Evolutionary conservation across 2,888 invertebrate genomes (phyloP), one percentile per base, ranked within the genome.

Genomic region (Standfussiana lucernea): DNA sequence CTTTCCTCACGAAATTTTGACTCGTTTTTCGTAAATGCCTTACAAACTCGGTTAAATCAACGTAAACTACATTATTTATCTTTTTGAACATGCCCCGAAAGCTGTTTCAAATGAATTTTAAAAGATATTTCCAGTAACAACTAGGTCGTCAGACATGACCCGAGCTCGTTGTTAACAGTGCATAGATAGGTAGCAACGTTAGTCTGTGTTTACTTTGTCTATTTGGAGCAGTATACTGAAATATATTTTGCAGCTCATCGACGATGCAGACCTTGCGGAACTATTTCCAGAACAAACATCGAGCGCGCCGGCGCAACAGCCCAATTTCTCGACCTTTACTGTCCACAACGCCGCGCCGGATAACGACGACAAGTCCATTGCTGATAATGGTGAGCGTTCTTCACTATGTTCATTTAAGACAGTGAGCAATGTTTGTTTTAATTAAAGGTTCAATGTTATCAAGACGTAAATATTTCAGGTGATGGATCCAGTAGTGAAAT

Each of bases 191-290:
- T 82, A 76, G 56, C 64, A 59, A 75, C 70, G 56, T 72, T 65
- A 64, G 80, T 77, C 82, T 84, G 59, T 84, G 77, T 84, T 77
- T 70, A 77, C 74, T 67, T 67, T 62, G 76, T 69, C 75, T 85
- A 79, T 85, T 86, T 83, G 56, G 72, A 77, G 64, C 75, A 65
- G 53, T 78, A 79, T 74, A 87, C 84, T 75, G 69, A 83, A 84
- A 80, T 88, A 90, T 87, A 88, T 90, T 91, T 83, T 78, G 74
- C 95, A 98, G 96, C 98, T 98, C 92, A 98, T 98, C 92, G 97
- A 98, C 92, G 98, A 98, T 94, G 98, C 98, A 92, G 98, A 98
- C 94, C 95, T 98, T 88, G 98, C 98, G 85, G 98, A 98, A 86
- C 97, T 98, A 93, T 95, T 98, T 92, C 98, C 98, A 77, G 98